phyloP scores from a whole-genome alignment of 92 coral and sea anemone genomes.

The Virgularia gustaviana region DNA sequence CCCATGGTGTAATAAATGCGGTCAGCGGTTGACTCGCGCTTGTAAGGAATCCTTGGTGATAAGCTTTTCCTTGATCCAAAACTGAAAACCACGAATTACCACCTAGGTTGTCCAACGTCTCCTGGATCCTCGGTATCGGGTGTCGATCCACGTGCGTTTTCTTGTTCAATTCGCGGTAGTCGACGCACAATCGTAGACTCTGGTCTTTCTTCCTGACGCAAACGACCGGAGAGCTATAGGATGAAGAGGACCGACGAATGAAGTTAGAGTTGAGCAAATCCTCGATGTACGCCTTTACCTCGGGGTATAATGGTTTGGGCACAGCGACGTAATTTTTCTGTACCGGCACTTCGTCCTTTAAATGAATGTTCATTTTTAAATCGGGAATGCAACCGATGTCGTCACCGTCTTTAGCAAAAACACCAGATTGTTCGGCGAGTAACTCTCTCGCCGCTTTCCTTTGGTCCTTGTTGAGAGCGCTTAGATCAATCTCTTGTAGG shows the following conservation, averaged over 20 bases:
- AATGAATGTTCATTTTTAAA: constrained; percentile 53
- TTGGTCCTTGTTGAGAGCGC: constrained; percentile 32
- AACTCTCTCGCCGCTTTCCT: constrained; percentile 27
- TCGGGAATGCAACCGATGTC: constrained; percentile 55
- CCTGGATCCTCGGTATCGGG: constrained; percentile 65
- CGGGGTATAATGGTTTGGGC: constrained; percentile 59
- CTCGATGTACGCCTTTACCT: constrained; percentile 58
- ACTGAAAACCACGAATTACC: constrained; percentile 66
- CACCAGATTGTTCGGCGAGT: constrained; percentile 41
- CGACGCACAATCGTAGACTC: constrained; percentile 67
- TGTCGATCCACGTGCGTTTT: constrained; percentile 44
- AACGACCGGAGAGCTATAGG: constrained; percentile 59
- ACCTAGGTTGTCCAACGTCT: constrained; percentile 60
- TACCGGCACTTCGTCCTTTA: constrained; percentile 55
- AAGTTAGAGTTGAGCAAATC: constrained; percentile 58
- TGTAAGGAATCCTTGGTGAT: constrained; percentile 64
- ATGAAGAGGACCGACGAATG: constrained; percentile 50
- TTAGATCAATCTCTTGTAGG: constrained; percentile 41
- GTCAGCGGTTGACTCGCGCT: constrained; percentile 54
- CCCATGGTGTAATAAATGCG: constrained; percentile 66
- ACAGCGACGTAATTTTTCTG: constrained; percentile 63
- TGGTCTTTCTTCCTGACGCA: constrained; percentile 52
- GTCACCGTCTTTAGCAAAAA: constrained; percentile 55
- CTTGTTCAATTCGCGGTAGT: constrained; percentile 58
- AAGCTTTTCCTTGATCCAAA: constrained; percentile 65